phyloP scores from a whole-genome alignment of 2,797 vertebrate species.

The Manis pentadactyla region DNA sequence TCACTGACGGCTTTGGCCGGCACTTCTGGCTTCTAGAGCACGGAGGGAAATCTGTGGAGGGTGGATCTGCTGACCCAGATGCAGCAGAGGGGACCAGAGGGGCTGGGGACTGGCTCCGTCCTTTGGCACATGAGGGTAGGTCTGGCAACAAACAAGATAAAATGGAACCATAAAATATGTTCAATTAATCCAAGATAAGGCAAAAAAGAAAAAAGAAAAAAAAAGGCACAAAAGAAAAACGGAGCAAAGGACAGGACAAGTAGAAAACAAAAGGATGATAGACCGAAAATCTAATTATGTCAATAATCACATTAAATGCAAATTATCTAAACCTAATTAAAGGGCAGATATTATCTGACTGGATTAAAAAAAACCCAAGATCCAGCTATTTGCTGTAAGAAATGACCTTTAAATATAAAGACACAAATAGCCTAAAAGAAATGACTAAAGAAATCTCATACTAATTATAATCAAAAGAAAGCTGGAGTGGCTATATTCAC shows the following conservation, averaged over 20 bases:
- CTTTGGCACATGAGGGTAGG: not conserved
- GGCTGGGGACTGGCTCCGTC: not conserved
- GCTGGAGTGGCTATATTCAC: not conserved
- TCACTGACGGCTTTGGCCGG: not conserved
- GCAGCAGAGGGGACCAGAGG: not conserved
- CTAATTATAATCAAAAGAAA: not conserved
- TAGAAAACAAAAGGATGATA: not conserved
- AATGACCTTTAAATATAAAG: constrained; percentile 11
- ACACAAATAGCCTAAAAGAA: not conserved
- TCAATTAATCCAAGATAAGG: not conserved
- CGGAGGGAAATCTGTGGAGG: not conserved
- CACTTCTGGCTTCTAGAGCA: not conserved
- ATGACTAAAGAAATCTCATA: not conserved
- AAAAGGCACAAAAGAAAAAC: not conserved
- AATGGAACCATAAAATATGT: not conserved
- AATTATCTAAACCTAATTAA: constrained; percentile 14
- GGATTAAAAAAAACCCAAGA: not conserved
- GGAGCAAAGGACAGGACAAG: no score
- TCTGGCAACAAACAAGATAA: not conserved
- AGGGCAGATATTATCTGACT: not conserved
- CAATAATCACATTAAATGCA: constrained; percentile 35
- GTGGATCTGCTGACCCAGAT: not conserved
- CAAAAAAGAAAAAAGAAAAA: not conserved
- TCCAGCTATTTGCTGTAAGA: not conserved
- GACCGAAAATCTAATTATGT: not conserved